Evolutionary conservation across 2,113 vertebrate species (phyloP).

Genomic region (Hydropotes inermis): DNA sequence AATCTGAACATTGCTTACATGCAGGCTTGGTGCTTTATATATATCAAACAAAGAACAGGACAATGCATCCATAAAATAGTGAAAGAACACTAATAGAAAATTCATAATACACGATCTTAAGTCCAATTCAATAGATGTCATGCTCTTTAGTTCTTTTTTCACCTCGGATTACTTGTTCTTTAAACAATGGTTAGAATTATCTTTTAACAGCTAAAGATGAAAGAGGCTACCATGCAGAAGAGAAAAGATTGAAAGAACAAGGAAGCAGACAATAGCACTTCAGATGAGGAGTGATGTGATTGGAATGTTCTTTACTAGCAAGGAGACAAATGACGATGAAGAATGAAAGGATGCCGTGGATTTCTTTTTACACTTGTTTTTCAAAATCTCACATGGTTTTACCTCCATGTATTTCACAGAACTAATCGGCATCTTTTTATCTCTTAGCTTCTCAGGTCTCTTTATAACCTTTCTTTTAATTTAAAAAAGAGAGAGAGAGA

Average conservation of each 20-base stretch:
- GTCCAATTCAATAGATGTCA: constrained; percentile 17
- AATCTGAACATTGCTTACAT: background rate
- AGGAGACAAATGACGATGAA: background rate
- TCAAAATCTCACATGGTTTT: background rate
- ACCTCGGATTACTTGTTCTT: constrained; percentile 37
- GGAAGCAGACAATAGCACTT: constrained; percentile 46
- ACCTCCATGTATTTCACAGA: background rate
- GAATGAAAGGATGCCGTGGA: background rate
- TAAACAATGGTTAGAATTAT: constrained; percentile 47
- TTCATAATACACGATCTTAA: constrained; percentile 32
- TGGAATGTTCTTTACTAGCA: background rate
- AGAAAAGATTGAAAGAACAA: constrained; percentile 18
- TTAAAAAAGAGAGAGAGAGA: background rate
- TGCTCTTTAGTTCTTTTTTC: constrained; percentile 31
- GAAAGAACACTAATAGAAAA: background rate
- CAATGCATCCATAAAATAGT: background rate
- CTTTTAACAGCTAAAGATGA: constrained; percentile 52
- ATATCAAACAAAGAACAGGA: constrained; percentile 27
- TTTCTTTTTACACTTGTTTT: constrained; percentile 40
- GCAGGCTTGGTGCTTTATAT: background rate
- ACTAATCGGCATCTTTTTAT: background rate
- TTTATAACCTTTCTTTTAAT: background rate
- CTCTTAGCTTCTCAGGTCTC: background rate
- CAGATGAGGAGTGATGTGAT: background rate
- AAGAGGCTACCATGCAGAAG: constrained; percentile 26